Percentiles rank a stretch among this genome's conserved stretches.
Evolutionary conservation across 2,888 invertebrate genomes (phyloP).

Genomic region (Leptinotarsa juncta): DNA sequence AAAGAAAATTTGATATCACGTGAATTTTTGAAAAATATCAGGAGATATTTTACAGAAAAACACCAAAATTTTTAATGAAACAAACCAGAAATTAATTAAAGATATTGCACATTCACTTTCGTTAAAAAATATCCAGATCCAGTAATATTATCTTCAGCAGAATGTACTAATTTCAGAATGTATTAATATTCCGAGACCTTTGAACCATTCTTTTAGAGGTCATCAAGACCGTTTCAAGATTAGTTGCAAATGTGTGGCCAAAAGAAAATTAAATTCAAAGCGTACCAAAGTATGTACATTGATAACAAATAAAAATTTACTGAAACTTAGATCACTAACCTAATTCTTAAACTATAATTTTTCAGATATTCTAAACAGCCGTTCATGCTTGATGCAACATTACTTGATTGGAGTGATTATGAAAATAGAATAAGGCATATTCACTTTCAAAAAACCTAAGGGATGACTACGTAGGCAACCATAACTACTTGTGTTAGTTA

Average conservation of each 20-base stretch:
- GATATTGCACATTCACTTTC: neutral
- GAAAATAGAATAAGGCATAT: slow-evolving; percentile 7
- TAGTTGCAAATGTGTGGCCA: neutral
- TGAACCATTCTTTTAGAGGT: too few species aligned
- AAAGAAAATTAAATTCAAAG: neutral
- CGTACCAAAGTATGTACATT: neutral
- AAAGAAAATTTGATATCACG: too few species aligned
- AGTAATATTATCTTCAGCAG: too few species aligned
- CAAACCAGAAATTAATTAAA: neutral
- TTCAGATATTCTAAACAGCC: slow-evolving; percentile 2
- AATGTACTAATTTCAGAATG: too few species aligned
- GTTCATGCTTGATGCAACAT: slow-evolving; percentile 4
- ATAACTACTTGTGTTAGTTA: neutral
- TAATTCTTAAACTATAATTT: neutral
- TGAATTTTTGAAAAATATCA: too few species aligned
- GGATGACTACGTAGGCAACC: neutral
- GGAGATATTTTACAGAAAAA: too few species aligned
- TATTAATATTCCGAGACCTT: too few species aligned
- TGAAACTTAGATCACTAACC: neutral
- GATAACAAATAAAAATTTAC: too few species aligned
- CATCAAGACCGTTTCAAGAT: neutral
- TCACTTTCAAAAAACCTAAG: neutral
- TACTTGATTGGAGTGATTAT: neutral
- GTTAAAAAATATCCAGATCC: too few species aligned
- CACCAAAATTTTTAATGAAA: neutral